phyloP scores from a whole-genome alignment of 2,888 invertebrate genomes.

The Chymomyza caudatula region DNA sequence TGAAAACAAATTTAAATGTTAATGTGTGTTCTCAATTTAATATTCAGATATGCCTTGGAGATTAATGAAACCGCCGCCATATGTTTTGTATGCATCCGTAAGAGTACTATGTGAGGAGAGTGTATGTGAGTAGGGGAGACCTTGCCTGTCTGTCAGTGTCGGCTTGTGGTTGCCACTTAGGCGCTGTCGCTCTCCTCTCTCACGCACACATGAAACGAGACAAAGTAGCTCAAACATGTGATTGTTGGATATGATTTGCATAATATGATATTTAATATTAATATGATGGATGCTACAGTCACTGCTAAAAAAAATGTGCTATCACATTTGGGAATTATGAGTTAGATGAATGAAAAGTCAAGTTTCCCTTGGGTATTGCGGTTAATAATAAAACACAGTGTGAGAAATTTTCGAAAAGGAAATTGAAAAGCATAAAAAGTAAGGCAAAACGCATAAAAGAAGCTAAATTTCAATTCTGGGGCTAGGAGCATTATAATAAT shows the following conservation, averaged over 20 bases:
- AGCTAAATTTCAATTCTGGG: no score
- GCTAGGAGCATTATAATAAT: no score
- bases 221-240: slow-evolving; percentile 25
- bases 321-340: background rate
- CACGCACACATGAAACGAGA: background rate
- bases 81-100: slow-evolving; percentile 20
- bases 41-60: slow-evolving; percentile 53
- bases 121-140: slow-evolving; percentile 1
- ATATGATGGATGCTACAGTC: slow-evolving; percentile 29
- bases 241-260: slow-evolving; percentile 51
- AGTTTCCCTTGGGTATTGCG: background rate
- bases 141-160: slow-evolving; percentile 4
- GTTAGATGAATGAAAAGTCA: background rate
- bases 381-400: background rate
- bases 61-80: slow-evolving; percentile 51
- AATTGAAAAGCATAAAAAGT: background rate
- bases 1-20: slow-evolving; percentile 73
- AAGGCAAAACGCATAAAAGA: no score
- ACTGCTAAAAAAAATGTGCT: background rate
- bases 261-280: slow-evolving; percentile 48
- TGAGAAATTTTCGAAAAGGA: background rate
- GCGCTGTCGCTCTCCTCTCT: background rate
- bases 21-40: slow-evolving; percentile 57
- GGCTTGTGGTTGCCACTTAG: slow-evolving; percentile 17
- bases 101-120: background rate